Percentiles rank a stretch among this genome's conserved stretches.
Evolutionary conservation across 2,797 vertebrate genomes (phyloP).

Genomic region (Pseudocheirus occidentalis): DNA sequence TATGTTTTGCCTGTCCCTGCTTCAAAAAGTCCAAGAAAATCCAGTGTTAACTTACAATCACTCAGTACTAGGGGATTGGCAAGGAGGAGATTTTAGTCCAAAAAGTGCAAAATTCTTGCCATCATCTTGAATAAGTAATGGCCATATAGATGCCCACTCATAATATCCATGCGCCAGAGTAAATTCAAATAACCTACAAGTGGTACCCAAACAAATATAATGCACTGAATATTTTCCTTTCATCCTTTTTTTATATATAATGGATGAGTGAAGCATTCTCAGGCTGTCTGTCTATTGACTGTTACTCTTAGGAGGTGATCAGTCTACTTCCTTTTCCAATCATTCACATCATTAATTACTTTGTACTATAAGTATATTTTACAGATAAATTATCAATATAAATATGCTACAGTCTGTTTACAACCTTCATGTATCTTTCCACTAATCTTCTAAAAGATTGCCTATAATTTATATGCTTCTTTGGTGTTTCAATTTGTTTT

Average conservation of each 20-base stretch:
- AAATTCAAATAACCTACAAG: background rate
- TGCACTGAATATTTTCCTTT: background rate
- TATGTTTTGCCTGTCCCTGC: background rate
- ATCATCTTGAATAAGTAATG: background rate
- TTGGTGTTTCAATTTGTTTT: background rate
- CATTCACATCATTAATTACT: background rate
- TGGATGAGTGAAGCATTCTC: background rate
- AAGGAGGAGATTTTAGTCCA: background rate
- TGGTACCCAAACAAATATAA: background rate
- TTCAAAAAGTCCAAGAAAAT: background rate
- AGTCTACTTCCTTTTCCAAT: background rate
- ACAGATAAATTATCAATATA: background rate
- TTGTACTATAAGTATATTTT: background rate
- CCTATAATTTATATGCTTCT: background rate
- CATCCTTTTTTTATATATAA: background rate
- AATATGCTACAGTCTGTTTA: background rate
- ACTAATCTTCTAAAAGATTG: background rate
- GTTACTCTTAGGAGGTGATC: background rate
- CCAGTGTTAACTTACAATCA: background rate
- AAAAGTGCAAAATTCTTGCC: background rate
- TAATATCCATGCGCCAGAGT: background rate
- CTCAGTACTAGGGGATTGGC: background rate
- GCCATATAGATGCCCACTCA: background rate
- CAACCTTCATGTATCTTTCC: background rate
- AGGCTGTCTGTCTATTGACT: background rate